These are phyloP conservation scores for Maccullochella peelii DNA, from an alignment of 2,113 vertebrate species.

Conservation along the genomic window DNA sequence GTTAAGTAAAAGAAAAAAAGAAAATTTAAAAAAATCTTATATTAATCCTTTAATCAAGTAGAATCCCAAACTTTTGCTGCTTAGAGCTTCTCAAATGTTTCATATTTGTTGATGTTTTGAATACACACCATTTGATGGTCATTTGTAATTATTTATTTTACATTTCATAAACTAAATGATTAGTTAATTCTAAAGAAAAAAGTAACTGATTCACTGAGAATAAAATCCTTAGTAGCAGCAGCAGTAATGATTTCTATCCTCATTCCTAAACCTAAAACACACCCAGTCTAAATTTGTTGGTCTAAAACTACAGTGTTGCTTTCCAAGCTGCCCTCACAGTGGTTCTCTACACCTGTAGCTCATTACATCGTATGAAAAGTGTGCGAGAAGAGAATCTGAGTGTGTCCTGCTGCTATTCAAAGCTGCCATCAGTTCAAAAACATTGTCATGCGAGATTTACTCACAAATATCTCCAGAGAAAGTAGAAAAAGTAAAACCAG, in stretches of 20 bases:
- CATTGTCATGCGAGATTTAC: slow-evolving; percentile 50
- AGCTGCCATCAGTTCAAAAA: slow-evolving; percentile 39
- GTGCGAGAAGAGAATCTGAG: slow-evolving; percentile 26
- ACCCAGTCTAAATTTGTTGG: background rate
- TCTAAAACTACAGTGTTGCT: slow-evolving; percentile 1
- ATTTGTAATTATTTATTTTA: background rate
- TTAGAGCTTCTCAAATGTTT: background rate
- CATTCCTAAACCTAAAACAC: background rate
- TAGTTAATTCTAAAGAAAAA: background rate
- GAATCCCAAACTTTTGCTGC: background rate
- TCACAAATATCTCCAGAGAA: slow-evolving; percentile 44
- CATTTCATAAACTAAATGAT: background rate
- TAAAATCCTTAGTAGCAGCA: background rate
- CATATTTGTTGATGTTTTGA: background rate
- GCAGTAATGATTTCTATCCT: background rate
- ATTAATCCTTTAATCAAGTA: background rate
- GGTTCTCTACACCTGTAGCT: background rate
- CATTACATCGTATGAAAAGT: slow-evolving; percentile 34
- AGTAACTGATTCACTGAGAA: background rate
- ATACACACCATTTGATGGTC: background rate
- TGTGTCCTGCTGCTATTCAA: slow-evolving; percentile 17
- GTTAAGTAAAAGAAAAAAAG: background rate
- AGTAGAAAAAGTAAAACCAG: slow-evolving; percentile 43
- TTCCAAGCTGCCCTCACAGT: slow-evolving; percentile 14
- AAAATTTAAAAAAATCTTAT: background rate